phyloP scores from a whole-genome alignment of 2,113 vertebrate species.

The Ptilorrhoa leucosticta region DNA sequence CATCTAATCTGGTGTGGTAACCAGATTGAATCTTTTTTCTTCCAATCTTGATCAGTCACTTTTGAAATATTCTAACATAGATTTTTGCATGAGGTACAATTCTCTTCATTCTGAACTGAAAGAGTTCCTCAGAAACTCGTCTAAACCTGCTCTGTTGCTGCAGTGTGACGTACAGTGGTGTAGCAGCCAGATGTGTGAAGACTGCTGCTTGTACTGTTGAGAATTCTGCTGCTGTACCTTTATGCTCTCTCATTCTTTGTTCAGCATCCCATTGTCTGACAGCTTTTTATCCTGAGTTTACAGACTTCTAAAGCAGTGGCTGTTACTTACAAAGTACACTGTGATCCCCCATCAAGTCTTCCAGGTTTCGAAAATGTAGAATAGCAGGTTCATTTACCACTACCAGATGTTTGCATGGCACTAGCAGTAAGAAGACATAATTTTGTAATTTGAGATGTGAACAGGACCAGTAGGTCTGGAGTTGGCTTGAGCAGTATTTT shows the following conservation, averaged over 20 bases:
- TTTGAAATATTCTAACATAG: neutral
- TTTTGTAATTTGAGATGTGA: neutral
- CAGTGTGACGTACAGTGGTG: fast-evolving
- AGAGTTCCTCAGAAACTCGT: neutral
- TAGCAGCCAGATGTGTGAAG: neutral
- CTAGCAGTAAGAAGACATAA: neutral
- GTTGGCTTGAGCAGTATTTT: neutral
- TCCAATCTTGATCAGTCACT: neutral
- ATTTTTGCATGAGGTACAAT: neutral
- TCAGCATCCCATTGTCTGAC: neutral
- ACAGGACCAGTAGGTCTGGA: neutral
- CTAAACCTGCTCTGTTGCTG: neutral
- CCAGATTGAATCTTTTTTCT: neutral
- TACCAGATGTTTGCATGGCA: neutral
- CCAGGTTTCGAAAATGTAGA: neutral
- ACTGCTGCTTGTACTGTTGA: neutral
- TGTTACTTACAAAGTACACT: neutral
- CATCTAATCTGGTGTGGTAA: neutral
- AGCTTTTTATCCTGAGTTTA: neutral
- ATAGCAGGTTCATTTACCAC: neutral
- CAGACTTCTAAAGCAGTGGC: neutral
- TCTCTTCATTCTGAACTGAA: neutral
- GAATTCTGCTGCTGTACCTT: neutral
- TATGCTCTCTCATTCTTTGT: neutral
- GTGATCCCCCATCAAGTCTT: neutral